Evolutionary conservation across 2,888 invertebrate genomes (phyloP).

Genomic region (Drosophila putrida): DNA sequence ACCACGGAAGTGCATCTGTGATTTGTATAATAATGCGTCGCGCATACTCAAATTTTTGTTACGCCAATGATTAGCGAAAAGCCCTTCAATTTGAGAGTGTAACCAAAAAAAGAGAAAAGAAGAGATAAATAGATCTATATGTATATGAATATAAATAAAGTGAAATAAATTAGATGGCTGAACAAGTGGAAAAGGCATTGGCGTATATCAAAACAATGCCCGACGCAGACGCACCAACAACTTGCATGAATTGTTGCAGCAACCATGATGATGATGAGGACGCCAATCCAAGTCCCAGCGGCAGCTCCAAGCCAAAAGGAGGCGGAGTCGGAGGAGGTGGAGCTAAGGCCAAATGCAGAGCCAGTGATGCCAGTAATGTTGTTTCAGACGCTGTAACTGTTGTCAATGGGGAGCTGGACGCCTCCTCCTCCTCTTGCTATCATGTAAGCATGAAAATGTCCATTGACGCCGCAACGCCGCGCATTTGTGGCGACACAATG

Average conservation of each 20-base stretch:
- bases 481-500: constrained; percentile 57
- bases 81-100: background rate
- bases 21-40: constrained; percentile 81
- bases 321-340: constrained; percentile 2
- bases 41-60: constrained; percentile 79
- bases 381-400: constrained; percentile 57
- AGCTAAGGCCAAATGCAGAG: constrained; percentile 30
- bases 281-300: constrained; percentile 28
- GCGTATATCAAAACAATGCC: constrained; percentile 60
- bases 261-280: constrained; percentile 26
- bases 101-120: background rate
- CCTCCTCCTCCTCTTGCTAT: constrained; percentile 61
- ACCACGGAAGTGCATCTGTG: constrained; percentile 77
- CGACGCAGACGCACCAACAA: constrained; percentile 24
- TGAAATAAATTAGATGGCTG: constrained; percentile 54
- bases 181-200: constrained; percentile 65
- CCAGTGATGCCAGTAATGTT: constrained; percentile 37
- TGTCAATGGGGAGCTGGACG: constrained; percentile 70
- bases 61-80: constrained; percentile 66
- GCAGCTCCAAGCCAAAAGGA: constrained; percentile 38
- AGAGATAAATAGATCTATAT: constrained; percentile 16
- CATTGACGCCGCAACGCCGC: constrained; percentile 66
- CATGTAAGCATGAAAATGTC: constrained; percentile 76
- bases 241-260: constrained; percentile 48
- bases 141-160: constrained; percentile 25